Conservation (phyloP, 2,797 vertebrate species). For the Microtus obscurus region DNA sequence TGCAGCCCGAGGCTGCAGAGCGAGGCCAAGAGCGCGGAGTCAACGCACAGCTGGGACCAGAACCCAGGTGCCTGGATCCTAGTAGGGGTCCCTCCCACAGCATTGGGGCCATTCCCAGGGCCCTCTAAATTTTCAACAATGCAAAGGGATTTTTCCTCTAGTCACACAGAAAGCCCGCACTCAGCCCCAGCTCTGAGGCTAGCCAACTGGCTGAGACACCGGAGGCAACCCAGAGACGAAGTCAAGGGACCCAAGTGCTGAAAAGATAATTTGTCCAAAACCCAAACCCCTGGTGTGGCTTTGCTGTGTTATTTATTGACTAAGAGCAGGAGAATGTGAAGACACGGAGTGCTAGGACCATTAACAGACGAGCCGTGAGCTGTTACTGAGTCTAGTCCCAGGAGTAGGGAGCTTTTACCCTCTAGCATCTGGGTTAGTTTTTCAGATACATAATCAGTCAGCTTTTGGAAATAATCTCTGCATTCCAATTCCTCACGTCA, state of each 20-base stretch:
- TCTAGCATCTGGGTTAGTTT: slow-evolving; percentile 17
- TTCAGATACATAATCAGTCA: slow-evolving; percentile 2
- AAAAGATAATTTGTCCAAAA: slow-evolving; percentile 83
- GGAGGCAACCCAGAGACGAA: slow-evolving; percentile 78
- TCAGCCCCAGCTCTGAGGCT: slow-evolving; percentile 43
- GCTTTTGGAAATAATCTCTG: not conserved
- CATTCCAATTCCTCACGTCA: not conserved
- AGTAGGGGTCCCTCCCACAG: not conserved
- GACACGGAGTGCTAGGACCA: slow-evolving; percentile 64
- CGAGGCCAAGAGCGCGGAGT: not conserved
- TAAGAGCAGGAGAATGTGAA: slow-evolving; percentile 76
- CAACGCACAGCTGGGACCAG: not conserved
- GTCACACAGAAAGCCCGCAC: slow-evolving; percentile 48
- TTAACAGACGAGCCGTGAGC: slow-evolving; percentile 53
- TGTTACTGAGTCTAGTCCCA: slow-evolving; percentile 10
- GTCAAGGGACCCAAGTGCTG: slow-evolving; percentile 82
- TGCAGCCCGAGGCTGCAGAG: not conserved
- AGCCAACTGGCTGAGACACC: slow-evolving; percentile 78
- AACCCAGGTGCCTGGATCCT: slow-evolving; percentile 63
- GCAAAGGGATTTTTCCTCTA: not conserved
- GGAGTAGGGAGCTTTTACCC: not conserved
- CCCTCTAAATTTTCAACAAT: slow-evolving; percentile 13
- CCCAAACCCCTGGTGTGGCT: slow-evolving; percentile 76
- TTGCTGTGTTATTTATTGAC: slow-evolving; percentile 81
- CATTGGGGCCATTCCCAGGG: not conserved